A percentile compares a stretch with the other conserved stretches of the same genome.
Evolutionary conservation across 2,113 vertebrate genomes (phyloP).

Genomic region (Anoura caudifer): DNA sequence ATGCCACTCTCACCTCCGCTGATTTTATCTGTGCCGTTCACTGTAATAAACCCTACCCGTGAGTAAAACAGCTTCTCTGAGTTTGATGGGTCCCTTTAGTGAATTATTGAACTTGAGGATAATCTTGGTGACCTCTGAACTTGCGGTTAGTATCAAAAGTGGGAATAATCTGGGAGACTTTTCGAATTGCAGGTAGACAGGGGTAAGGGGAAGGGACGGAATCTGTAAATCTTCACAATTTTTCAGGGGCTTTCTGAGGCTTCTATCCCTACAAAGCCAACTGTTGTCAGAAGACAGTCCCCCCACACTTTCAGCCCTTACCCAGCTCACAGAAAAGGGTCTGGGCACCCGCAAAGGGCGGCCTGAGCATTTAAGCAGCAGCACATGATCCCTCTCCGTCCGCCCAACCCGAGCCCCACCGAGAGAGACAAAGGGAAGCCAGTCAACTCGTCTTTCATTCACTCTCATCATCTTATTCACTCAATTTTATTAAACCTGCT

Average conservation of each 20-base stretch:
- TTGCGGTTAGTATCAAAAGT: background rate
- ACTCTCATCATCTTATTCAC: slow-evolving; percentile 72
- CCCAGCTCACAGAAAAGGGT: background rate
- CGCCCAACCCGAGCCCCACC: background rate
- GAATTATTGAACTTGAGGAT: background rate
- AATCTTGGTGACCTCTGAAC: background rate
- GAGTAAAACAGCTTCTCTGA: background rate
- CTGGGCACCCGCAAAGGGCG: background rate
- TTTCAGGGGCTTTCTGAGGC: background rate
- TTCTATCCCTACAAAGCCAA: background rate
- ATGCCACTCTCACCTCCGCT: background rate
- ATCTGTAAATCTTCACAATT: background rate
- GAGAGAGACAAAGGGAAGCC: background rate
- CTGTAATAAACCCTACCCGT: background rate
- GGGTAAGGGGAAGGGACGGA: fast-evolving
- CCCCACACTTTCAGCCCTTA: background rate
- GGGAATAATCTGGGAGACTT: background rate
- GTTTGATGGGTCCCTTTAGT: background rate
- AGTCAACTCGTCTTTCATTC: background rate
- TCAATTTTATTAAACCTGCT: slow-evolving; percentile 55
- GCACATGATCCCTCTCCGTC: background rate
- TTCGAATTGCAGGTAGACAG: background rate
- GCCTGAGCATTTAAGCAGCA: background rate
- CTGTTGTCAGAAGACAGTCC: background rate
- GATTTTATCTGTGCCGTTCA: background rate